These are phyloP conservation scores for Boloria selene DNA, from an alignment of 2,888 invertebrate species.

Conservation along the genomic window DNA sequence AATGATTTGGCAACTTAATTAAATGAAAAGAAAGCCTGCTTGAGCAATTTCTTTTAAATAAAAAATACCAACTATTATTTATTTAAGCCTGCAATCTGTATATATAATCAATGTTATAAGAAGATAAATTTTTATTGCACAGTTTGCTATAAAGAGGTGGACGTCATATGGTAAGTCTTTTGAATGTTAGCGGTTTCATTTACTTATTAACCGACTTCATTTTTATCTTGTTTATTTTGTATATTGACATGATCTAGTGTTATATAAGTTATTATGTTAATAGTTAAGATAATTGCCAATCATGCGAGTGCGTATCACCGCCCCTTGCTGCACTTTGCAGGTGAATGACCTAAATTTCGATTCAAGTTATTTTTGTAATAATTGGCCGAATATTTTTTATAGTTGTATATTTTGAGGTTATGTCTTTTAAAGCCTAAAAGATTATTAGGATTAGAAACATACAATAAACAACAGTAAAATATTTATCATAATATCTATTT, in stretches of 20 bases:
- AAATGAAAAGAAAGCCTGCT: constrained; percentile 39
- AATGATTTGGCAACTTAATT: constrained; percentile 65
- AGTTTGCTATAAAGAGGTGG: constrained; percentile 23
- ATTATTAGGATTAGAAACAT: background rate
- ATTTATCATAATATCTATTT: too few species aligned
- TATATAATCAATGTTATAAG: constrained; percentile 11
- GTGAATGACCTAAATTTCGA: constrained; percentile 52
- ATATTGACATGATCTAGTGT: constrained; percentile 55
- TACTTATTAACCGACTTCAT: too few species aligned
- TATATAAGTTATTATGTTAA: constrained; percentile 66
- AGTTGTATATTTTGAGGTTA: constrained; percentile 13
- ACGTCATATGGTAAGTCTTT: constrained; percentile 46
- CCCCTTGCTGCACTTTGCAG: constrained; percentile 52
- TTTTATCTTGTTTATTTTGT: constrained; percentile 56
- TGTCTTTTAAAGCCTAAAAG: background rate
- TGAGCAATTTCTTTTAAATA: constrained; percentile 24
- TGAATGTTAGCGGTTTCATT: constrained; percentile 50
- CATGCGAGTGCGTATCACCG: constrained; percentile 51
- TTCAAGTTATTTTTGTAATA: constrained; percentile 19
- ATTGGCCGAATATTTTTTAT: constrained; percentile 7
- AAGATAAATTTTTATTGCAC: constrained; percentile 2
- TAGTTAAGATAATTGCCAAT: constrained; percentile 54
- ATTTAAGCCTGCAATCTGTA: background rate
- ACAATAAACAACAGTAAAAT: too few species aligned
- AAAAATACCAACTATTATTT: constrained; percentile 16